Conservation (phyloP, 2,113 vertebrate genomes). For the Leucopsar rothschildi region DNA sequence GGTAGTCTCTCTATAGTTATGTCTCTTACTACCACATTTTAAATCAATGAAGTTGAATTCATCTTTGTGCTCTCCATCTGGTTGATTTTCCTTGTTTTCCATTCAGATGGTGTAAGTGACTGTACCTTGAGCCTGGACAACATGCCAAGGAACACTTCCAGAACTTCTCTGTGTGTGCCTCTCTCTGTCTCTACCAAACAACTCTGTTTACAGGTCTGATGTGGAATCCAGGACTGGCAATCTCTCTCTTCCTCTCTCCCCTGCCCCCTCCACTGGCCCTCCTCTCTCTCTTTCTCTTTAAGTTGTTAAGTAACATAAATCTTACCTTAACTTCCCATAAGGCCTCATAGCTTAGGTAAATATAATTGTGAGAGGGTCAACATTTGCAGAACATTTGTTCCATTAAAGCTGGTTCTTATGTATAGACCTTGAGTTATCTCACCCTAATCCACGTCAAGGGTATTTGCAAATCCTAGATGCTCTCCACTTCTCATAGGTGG, state of each 20-base stretch:
- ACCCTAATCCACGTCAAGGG: accelerated
- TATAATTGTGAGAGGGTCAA: neutral
- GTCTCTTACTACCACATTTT: neutral
- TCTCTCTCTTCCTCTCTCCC: no score
- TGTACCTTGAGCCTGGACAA: neutral
- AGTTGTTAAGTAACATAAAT: neutral
- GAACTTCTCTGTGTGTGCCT: neutral
- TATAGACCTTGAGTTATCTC: neutral
- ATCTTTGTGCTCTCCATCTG: neutral
- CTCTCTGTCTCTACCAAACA: neutral
- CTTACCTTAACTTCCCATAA: neutral
- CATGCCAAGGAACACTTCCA: neutral
- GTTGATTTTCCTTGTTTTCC: neutral
- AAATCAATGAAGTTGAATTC: neutral
- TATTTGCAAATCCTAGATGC: accelerated
- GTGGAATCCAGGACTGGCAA: neutral
- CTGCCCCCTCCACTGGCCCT: accelerated
- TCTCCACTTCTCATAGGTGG: no score
- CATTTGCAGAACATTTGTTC: neutral
- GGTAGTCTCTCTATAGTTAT: neutral
- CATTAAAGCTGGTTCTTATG: neutral
- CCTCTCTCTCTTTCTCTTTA: neutral
- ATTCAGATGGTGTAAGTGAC: neutral
- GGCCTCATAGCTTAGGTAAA: neutral
- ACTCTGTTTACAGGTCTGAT: neutral